Evolutionary conservation across 2,797 vertebrate genomes (phyloP), one percentile per base, ranked within the genome.

Genomic region (Poeciliopsis turneri): DNA sequence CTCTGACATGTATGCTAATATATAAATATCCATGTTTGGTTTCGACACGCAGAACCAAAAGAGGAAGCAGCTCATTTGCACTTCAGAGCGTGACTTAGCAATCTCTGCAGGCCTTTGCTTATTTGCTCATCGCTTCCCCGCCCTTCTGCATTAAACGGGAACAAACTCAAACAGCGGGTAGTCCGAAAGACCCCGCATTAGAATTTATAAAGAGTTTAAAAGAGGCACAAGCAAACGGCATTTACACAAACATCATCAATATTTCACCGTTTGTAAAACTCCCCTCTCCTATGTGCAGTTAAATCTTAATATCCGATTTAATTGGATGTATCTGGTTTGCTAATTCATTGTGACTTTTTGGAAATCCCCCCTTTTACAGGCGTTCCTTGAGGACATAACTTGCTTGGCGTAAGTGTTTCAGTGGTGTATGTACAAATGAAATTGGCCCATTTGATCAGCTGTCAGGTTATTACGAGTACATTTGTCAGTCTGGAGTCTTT

Each of bases 221-320:
- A 85, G 84, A 86, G 85, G 88, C 82, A 77, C 87, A 92, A 92
- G 92, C 92, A 94, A 95, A 88, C 25, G 76, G 89, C 93, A 87
- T 93, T 94, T 87, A 93, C 92, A 95, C 94, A 95, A 96, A 96
- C 95, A 96, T 79, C 92, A 95, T 96, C 84, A 95, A 96, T 96
- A 95, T 96, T 96, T 96, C 85, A 96, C 89, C 69, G 75, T 88
- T 88, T 86, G 75, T 95, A 95, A 96, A 68, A 88, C 81, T 86
- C 85, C 87, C 84, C 89, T 87, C 90, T 93, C 92, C 92, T 85
- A 92, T 92, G 90, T 90, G 46, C 87, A 43, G 78, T 92, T 92
- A 94, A 91, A 89, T 88, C 91, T 88, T 93, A 88, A 81, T 93
- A 87, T 81, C 81, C 83, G 91, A 88, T 86, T 91, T 90, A 93